Percentiles rank a stretch among this genome's conserved stretches.
Conservation (phyloP, 2,888 invertebrate genomes). For the Serripes groenlandicus region DNA sequence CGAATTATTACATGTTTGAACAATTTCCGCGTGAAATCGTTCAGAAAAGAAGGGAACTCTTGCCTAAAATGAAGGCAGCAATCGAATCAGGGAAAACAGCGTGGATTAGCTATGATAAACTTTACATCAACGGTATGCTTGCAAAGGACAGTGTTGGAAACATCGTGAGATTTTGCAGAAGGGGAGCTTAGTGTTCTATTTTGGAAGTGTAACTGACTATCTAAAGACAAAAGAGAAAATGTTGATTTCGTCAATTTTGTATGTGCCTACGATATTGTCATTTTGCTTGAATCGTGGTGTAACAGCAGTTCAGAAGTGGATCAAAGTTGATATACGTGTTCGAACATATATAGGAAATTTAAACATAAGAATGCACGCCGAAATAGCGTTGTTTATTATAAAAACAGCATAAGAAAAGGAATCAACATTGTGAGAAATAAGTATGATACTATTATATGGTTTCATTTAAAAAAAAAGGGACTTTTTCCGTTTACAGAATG, state of each 20-base stretch:
- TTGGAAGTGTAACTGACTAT: too few species aligned
- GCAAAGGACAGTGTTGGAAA: not conserved
- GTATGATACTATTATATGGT: not conserved
- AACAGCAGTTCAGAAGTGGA: not conserved
- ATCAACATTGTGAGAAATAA: not conserved
- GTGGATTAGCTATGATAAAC: not conserved
- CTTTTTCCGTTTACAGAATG: not conserved
- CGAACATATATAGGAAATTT: not conserved
- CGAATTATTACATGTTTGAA: not conserved
- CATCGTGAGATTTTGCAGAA: not conserved
- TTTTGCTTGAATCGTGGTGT: not conserved
- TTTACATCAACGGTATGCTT: too few species aligned
- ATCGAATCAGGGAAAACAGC: not conserved
- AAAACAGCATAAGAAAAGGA: not conserved
- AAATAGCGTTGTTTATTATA: not conserved
- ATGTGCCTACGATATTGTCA: slow-evolving; percentile 7
- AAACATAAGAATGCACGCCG: not conserved
- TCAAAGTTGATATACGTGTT: not conserved
- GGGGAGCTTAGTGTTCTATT: too few species aligned
- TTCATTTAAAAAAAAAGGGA: slow-evolving; percentile 1
- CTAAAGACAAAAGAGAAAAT: too few species aligned
- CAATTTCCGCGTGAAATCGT: too few species aligned
- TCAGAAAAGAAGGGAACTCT: too few species aligned
- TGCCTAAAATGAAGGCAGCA: too few species aligned
- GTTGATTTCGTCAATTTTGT: too few species aligned